Percentiles rank a stretch among this genome's conserved stretches.
Conservation (phyloP, 2,888 invertebrate genomes). For the Luperina testacea region DNA sequence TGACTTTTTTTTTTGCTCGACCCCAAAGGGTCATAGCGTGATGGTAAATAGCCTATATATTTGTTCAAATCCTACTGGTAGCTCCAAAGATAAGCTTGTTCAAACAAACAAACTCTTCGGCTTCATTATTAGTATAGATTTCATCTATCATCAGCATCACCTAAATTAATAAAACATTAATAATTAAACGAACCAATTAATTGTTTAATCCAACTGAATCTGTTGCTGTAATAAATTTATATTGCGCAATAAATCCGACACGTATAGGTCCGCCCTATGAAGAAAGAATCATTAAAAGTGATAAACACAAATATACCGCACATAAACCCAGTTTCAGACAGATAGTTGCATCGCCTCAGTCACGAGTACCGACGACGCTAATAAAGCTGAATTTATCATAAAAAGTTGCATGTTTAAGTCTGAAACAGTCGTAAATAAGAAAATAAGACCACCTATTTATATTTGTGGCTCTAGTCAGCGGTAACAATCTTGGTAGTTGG, state of each 20-base stretch:
- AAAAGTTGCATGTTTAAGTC: conserved; percentile 87
- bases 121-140: not conserved
- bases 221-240: conserved; percentile 63
- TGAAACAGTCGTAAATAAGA: conserved; percentile 87
- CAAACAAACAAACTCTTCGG: not conserved
- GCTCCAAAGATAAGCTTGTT: not conserved
- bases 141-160: conserved; percentile 24
- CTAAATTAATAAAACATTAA: conserved; percentile 26
- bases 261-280: conserved; percentile 71
- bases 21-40: not conserved
- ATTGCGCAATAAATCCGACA: conserved; percentile 61
- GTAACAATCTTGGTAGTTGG: conserved; percentile 73
- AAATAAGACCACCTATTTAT: conserved; percentile 88
- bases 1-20: not conserved
- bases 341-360: conserved; percentile 74
- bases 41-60: not conserved
- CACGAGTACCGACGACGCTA: conserved; percentile 74
- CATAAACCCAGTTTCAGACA: conserved; percentile 81
- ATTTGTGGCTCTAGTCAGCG: conserved; percentile 74
- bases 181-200: conserved; percentile 49
- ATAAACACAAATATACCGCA: conserved; percentile 76
- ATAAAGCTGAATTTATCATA: conserved; percentile 87
- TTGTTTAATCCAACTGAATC: conserved; percentile 38
- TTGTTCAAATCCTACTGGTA: not conserved
- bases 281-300: conserved; percentile 73